Evolutionary conservation across 2,797 vertebrate genomes (phyloP).

Genomic region (Cyprinodon diabolis): DNA sequence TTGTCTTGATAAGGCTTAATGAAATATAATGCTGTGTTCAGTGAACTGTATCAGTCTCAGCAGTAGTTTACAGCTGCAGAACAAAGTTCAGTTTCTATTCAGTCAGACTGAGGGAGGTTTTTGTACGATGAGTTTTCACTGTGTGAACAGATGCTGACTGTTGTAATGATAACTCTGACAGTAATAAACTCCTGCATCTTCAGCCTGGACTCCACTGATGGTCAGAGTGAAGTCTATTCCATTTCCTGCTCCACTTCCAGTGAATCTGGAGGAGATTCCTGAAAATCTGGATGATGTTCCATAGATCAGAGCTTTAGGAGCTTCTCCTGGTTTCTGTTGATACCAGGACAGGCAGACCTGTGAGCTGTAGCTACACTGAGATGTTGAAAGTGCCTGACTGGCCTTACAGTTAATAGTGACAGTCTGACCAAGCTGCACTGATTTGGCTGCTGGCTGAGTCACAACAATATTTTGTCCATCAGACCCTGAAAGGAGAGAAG

Average conservation of each 20-base stretch:
- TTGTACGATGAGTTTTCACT: neutral
- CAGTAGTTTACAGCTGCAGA: neutral
- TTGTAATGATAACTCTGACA: no score
- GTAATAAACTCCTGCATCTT: no score
- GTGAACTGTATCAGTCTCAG: neutral
- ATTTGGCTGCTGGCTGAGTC: no score
- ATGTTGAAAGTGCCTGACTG: neutral
- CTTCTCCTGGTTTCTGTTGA: neutral
- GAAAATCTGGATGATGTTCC: rapidly evolving
- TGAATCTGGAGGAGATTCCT: no score
- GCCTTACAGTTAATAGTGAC: neutral
- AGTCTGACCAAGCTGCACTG: no score
- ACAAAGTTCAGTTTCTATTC: neutral
- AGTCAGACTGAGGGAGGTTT: conserved; percentile 3
- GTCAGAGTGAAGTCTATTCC: no score
- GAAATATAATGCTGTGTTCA: neutral
- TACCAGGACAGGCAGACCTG: conserved; percentile 1
- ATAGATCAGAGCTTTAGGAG: conserved; percentile 14
- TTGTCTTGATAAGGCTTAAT: neutral
- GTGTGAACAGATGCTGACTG: no score
- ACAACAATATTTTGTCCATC: conserved; percentile 6
- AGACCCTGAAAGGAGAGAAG: conserved; percentile 8
- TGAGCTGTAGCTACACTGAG: no score
- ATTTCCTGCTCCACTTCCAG: no score
- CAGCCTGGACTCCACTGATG: no score